Percentiles rank a stretch among this genome's conserved stretches.
phyloP scores from a whole-genome alignment of 1,140 invertebrate genomes.

The Papilio glaucus region DNA sequence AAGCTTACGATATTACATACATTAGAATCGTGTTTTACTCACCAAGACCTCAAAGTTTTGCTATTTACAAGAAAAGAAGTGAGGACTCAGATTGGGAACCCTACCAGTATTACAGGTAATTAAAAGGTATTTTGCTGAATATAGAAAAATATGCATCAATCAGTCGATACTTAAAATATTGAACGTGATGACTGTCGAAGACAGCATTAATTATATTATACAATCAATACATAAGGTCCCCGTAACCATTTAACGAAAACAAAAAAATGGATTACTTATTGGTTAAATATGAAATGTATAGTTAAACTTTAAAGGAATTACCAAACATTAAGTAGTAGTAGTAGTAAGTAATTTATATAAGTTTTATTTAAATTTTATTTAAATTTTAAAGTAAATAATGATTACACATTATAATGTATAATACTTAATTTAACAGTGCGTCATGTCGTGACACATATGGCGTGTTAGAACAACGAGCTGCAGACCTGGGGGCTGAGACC shows the following conservation, averaged over 20 bases:
- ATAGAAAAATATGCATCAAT: too few species aligned
- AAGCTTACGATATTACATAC: conserved; percentile 98
- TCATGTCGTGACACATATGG: conserved; percentile 95
- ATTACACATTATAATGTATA: not conserved
- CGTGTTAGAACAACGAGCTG: conserved; percentile 89
- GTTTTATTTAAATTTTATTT: too few species aligned
- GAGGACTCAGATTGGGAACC: conserved; percentile 95
- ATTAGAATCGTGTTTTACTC: conserved; percentile 96
- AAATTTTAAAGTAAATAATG: not conserved
- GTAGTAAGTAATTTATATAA: too few species aligned
- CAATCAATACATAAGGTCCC: too few species aligned
- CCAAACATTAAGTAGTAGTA: too few species aligned
- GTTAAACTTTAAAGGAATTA: too few species aligned
- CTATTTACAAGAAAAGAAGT: conserved; percentile 94
- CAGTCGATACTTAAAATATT: too few species aligned
- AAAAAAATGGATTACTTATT: too few species aligned
- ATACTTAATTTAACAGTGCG: conserved; percentile 89
- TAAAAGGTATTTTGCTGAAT: conserved; percentile 4
- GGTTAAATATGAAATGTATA: too few species aligned
- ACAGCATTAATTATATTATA: too few species aligned
- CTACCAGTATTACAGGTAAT: conserved; percentile 97
- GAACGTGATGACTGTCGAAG: too few species aligned
- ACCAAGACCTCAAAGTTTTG: conserved; percentile 98
- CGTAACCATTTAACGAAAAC: too few species aligned
- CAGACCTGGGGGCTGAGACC: conserved; percentile 90